Evolutionary conservation across 2,113 vertebrate species (phyloP).

Genomic region (Bolborhynchus lineola): DNA sequence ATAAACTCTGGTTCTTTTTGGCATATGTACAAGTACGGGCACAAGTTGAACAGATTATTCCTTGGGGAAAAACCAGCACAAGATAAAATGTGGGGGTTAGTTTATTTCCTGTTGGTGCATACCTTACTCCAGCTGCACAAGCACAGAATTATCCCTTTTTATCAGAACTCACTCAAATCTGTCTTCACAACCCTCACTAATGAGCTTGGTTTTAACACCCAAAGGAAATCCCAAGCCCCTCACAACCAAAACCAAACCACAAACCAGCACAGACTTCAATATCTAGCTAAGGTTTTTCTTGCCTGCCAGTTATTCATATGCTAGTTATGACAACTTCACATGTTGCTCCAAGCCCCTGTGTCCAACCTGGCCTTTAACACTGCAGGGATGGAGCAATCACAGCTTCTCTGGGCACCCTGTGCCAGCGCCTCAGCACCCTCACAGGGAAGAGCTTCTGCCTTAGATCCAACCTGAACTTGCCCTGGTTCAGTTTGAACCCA

Average conservation of each 20-base stretch:
- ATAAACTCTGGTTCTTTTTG: background rate
- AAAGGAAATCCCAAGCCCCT: background rate
- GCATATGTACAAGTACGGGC: background rate
- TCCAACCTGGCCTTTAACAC: background rate
- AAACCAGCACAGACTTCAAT: background rate
- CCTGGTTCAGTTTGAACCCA: no score
- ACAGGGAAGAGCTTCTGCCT: no score
- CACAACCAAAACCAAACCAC: background rate
- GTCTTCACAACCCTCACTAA: background rate
- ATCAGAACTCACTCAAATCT: background rate
- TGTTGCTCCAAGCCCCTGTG: background rate
- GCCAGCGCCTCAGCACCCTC: no score
- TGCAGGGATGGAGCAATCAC: background rate
- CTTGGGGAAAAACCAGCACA: background rate
- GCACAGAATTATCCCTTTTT: background rate
- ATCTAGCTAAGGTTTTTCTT: background rate
- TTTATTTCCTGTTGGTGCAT: constrained; percentile 14
- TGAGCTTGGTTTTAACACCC: background rate
- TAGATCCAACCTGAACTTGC: no score
- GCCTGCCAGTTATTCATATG: background rate
- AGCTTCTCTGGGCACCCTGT: background rate
- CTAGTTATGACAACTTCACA: background rate
- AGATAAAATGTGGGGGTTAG: fast-evolving
- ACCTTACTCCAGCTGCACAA: background rate
- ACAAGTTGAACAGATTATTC: background rate